Evolutionary conservation across 2,888 invertebrate species (phyloP).

Genomic region (Meandrusa payeni): DNA sequence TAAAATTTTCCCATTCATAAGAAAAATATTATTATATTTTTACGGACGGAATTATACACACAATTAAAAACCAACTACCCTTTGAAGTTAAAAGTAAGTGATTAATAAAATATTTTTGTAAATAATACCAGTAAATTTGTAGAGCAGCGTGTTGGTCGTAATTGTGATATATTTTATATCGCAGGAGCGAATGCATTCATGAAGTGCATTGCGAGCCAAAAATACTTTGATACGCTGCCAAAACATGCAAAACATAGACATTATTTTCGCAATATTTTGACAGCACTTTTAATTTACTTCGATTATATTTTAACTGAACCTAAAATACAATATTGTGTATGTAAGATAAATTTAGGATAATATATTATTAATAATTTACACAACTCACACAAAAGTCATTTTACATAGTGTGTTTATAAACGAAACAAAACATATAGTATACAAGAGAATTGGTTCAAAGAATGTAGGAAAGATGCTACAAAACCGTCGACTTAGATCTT

Average conservation of each 20-base stretch:
- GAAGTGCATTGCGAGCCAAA: conserved; percentile 68
- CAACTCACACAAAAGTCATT: too few relatives aligned
- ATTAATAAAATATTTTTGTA: background rate
- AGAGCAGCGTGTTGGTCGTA: conserved; percentile 34
- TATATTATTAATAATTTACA: too few relatives aligned
- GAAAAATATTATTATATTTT: too few relatives aligned
- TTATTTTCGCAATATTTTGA: conserved; percentile 43
- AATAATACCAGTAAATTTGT: conserved; percentile 12
- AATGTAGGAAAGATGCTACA: too few relatives aligned
- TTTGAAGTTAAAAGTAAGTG: conserved; percentile 8
- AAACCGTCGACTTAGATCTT: too few relatives aligned
- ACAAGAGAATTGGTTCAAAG: too few relatives aligned
- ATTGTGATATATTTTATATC: conserved; percentile 48
- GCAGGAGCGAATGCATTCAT: conserved; percentile 64
- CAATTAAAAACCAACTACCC: too few relatives aligned
- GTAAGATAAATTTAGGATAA: background rate
- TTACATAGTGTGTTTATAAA: too few relatives aligned
- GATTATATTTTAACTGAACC: conserved; percentile 19
- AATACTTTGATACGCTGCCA: conserved; percentile 74
- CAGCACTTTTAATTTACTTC: conserved; percentile 30
- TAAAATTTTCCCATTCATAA: too few relatives aligned
- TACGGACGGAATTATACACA: too few relatives aligned
- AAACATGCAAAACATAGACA: conserved; percentile 60
- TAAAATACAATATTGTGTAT: background rate
- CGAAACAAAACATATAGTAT: too few relatives aligned